Base-by-base conservation (phyloP, 2,113 vertebrate genomes). In the Tinamus guttatus region DNA sequence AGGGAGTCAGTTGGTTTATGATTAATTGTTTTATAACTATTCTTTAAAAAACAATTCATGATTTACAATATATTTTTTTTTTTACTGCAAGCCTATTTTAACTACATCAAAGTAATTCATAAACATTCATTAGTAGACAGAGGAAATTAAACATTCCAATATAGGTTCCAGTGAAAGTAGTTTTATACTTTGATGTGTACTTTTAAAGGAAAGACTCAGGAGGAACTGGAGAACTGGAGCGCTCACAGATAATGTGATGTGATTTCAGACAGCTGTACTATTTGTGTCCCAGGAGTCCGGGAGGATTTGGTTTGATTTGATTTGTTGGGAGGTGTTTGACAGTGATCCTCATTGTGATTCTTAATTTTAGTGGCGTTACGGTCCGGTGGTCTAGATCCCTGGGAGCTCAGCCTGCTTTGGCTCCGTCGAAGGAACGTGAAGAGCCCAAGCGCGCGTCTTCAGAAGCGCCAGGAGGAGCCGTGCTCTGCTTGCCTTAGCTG, bases 221-320 rank as follows among this genome's bases (percentile, higher is more conserved):
- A 81, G 62, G 74, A 85, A 27, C 43, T 92, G 41, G 28, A 95
- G 65, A 92, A 27, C 43, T 91, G 41, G 28, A 95, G 69, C 87
- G 24, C 68, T 90, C 40, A 13, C 67, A 27, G 13, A 63, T 21
- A 41, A 93, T 51, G 80, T 76, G 64, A 56, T 89, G 21, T 51
- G 54, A 7, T 93, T 93, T 79, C 91, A 45, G 34, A 80, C 78
- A 86, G 52, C 62, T n/a, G 38, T 25, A 4, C 30, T 85, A 43
- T 69, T 84, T 52, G 59, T 77, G 52, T 58, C 32, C 21, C 30
- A 47, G 30, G 60, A 76, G 32, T 51, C 36, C 52, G 38, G 59
- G 40, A 91, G 38, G 16, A 38, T 47, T 88, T 64, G 21, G 54
- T 85, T 87, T 64, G 21, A 58, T 85, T 56, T 70, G 40, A 71